Evolutionary conservation across 1,140 invertebrate species (phyloP).

Genomic region (Propsilocerus akamusi): DNA sequence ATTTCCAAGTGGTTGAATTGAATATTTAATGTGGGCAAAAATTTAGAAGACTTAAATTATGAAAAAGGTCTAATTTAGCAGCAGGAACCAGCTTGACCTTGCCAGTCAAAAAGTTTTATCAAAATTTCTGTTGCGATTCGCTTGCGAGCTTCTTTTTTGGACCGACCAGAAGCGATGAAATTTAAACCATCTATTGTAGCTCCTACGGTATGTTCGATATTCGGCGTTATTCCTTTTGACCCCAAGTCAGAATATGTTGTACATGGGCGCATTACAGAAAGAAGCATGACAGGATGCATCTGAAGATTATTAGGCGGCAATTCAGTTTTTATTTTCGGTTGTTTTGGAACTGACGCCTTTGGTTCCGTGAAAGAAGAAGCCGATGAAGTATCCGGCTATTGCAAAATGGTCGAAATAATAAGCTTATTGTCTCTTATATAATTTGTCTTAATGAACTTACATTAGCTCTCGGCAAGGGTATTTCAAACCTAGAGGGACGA

Average conservation of each 20-base stretch:
- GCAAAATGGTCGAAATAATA: slow-evolving; percentile 15
- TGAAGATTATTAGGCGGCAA: slow-evolving; percentile 34
- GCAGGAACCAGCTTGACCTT: not conserved
- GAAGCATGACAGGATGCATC: slow-evolving; percentile 51
- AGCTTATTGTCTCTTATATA: not conserved
- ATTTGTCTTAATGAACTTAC: slow-evolving; percentile 5
- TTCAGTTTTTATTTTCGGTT: slow-evolving; percentile 24
- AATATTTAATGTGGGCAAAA: too few relatives aligned
- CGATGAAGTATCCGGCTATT: slow-evolving; percentile 10
- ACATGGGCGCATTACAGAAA: slow-evolving; percentile 44
- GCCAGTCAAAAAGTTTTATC: slow-evolving; percentile 21
- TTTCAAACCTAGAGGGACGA: too few relatives aligned
- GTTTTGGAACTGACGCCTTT: slow-evolving; percentile 18
- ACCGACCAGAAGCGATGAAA: slow-evolving; percentile 27
- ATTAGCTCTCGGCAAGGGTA: slow-evolving; percentile 31
- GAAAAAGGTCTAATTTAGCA: too few relatives aligned
- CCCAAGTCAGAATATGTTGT: slow-evolving; percentile 39
- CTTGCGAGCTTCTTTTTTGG: slow-evolving; percentile 32
- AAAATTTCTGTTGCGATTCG: slow-evolving; percentile 28
- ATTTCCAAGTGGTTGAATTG: too few relatives aligned
- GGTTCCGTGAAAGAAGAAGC: not conserved
- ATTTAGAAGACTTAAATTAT: too few relatives aligned
- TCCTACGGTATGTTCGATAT: slow-evolving; percentile 30
- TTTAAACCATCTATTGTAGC: slow-evolving; percentile 29
- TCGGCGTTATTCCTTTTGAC: slow-evolving; percentile 35